Evolutionary conservation across 2,888 invertebrate species (phyloP), one percentile per base, ranked within the genome.

Genomic region (Coelopa pilipes): DNA sequence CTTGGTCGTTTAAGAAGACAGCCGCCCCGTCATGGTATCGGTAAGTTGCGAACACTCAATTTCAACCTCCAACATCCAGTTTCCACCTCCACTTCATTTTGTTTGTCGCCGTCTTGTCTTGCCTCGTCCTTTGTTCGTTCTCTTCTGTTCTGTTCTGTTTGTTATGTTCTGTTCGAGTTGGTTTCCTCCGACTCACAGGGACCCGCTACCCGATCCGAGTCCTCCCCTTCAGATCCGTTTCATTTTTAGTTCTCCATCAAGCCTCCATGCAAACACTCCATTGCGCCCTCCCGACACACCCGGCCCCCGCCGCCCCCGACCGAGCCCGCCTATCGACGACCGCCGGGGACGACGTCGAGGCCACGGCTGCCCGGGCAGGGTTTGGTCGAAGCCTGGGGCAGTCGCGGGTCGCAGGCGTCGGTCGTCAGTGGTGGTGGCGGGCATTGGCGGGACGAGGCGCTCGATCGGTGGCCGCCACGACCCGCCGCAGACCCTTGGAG

Each of bases 1-100:
- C 88, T 88, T 86, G 88, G 88, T 86, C 87, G 88, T 81, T 83
- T 87, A 82, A 88, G 88, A 84, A 88, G 88, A 85, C 88, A 88
- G 88, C 88, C 88, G 88, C 88, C 88, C 88, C 88, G 88, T 84
- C 88, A 88, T 87, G 88, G 88, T 82, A 88, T 88, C 82, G 88
- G 88, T 88, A 87, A 87, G 87, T 87, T 75, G 46, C 70, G 49
- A 34, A 34, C 34, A 34, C 34, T 34, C 34, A 34, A 34, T 34
- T 34, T 34, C 34, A 34, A 34, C n/a, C n/a, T n/a, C n/a, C n/a
- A n/a, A n/a, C n/a, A n/a, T n/a, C n/a, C n/a, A n/a, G n/a, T 34
- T 34, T 34, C 34, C 34, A 34, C 34, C 34, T 34, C 34, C 4
- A 34, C 7, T 60, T 70, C 70, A 21, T 67, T 71, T 60, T 65